phyloP scores from a whole-genome alignment of 1,140 invertebrate genomes.

The Trichonephila clavipes region DNA sequence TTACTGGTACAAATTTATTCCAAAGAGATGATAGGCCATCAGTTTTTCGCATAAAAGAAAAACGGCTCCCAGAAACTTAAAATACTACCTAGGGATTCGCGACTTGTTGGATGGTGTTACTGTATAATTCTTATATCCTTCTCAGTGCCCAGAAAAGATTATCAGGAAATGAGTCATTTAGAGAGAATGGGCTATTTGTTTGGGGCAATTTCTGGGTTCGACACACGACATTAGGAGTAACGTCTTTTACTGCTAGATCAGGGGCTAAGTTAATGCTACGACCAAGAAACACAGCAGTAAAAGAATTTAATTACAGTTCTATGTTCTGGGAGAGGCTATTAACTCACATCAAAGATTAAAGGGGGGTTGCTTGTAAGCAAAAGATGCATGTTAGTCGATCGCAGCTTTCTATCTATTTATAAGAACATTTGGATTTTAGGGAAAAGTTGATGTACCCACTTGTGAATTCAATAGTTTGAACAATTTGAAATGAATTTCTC shows the following conservation, averaged over 20 bases:
- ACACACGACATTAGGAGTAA: slow-evolving; percentile 70
- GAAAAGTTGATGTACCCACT: not conserved
- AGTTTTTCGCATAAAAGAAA: not conserved
- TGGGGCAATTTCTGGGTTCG: slow-evolving; percentile 67
- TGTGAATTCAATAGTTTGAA: not conserved
- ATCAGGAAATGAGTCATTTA: slow-evolving; percentile 76
- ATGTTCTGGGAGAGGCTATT: slow-evolving; percentile 54
- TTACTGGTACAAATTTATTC: too few relatives aligned
- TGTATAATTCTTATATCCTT: slow-evolving; percentile 13
- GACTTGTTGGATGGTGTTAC: slow-evolving; percentile 41
- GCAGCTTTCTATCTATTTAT: not conserved
- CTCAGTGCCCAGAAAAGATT: slow-evolving; percentile 54
- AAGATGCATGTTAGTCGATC: not conserved
- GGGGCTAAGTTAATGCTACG: slow-evolving; percentile 54
- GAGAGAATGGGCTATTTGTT: slow-evolving; percentile 75
- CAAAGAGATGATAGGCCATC: not conserved
- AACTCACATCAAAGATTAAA: slow-evolving; percentile 48
- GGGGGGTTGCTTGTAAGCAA: not conserved
- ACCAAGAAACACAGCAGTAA: slow-evolving; percentile 53
- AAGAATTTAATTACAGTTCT: slow-evolving; percentile 75
- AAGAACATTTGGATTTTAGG: not conserved
- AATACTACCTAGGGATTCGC: not conserved
- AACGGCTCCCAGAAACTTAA: not conserved
- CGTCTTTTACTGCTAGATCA: slow-evolving; percentile 69
- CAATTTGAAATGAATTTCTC: too few relatives aligned